Conservation (phyloP, 2,888 invertebrate species). For the Synanthedon tipuliformis region DNA sequence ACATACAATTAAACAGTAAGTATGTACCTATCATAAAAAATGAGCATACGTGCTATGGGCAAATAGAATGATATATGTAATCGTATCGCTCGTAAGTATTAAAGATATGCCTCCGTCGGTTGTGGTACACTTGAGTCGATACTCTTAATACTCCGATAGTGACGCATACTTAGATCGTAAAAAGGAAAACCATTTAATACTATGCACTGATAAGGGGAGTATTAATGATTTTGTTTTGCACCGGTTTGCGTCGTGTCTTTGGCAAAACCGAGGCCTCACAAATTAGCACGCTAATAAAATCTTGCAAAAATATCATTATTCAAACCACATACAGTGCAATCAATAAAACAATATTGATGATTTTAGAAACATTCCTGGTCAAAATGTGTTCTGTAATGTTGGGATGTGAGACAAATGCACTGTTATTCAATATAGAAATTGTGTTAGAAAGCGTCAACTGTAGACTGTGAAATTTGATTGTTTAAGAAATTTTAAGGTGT, state of each 20-base stretch:
- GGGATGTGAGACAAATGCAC: slow-evolving; percentile 42
- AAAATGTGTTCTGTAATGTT: slow-evolving; percentile 61
- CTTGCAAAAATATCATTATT: slow-evolving; percentile 3
- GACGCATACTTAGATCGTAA: not conserved
- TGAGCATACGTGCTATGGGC: too few relatives aligned
- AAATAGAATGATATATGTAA: too few relatives aligned
- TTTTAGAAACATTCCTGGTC: slow-evolving; percentile 33
- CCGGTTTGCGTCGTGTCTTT: slow-evolving; percentile 2
- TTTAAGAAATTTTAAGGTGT: too few relatives aligned
- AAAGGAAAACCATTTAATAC: not conserved
- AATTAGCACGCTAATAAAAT: slow-evolving; percentile 2
- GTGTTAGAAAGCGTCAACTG: slow-evolving; percentile 17
- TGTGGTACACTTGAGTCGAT: not conserved
- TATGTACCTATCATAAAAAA: too few relatives aligned
- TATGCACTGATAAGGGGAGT: slow-evolving; percentile 15
- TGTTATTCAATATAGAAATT: slow-evolving; percentile 19
- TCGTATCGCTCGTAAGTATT: too few relatives aligned
- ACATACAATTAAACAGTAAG: too few relatives aligned
- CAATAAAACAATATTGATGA: slow-evolving; percentile 14
- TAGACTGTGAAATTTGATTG: not conserved
- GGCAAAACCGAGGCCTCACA: slow-evolving; percentile 13
- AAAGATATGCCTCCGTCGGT: too few relatives aligned
- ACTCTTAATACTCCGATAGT: not conserved
- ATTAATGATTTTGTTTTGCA: slow-evolving; percentile 24
- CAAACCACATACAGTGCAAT: slow-evolving; percentile 16